Percentiles rank a stretch among this genome's conserved stretches.
These are phyloP conservation scores for Leptopilina drosophilae DNA, from an alignment of 2,888 invertebrate genomes.

Conservation along the genomic window DNA sequence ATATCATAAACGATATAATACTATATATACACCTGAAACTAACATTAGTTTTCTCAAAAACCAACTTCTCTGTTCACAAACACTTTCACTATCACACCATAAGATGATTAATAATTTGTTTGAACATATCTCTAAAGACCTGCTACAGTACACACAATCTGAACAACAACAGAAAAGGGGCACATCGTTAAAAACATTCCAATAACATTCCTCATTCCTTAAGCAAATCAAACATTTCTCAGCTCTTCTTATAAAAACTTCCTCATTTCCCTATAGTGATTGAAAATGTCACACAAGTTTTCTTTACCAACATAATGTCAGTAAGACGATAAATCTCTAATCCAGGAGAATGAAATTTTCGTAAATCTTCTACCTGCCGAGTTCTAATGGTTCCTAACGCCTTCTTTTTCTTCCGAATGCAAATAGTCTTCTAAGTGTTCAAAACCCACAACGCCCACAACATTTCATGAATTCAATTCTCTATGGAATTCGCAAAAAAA, in stretches of 20 bases:
- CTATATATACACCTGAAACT: no score
- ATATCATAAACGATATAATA: no score
- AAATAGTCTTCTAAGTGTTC: conserved; percentile 30
- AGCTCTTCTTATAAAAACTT: background rate
- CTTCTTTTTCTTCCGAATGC: conserved; percentile 16
- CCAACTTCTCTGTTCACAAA: no score
- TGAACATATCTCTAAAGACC: background rate
- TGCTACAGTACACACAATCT: background rate
- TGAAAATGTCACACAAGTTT: conserved; percentile 3
- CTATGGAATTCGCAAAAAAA: conserved; percentile 1
- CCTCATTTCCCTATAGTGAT: conserved; percentile 11
- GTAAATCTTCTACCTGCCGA: conserved; percentile 34
- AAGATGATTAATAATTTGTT: conserved; percentile 33
- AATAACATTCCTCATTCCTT: background rate
- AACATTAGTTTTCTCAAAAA: no score
- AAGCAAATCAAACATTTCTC: conserved; percentile 33
- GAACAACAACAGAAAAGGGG: background rate
- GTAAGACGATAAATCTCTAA: conserved; percentile 38
- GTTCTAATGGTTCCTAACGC: conserved; percentile 24
- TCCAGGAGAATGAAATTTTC: conserved; percentile 25
- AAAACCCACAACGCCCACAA: background rate
- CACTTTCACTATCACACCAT: conserved; percentile 48
- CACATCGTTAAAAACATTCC: background rate
- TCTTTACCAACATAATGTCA: conserved; percentile 13
- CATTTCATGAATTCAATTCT: no score